Evolutionary conservation across 1,140 invertebrate genomes (phyloP), one percentile per base, ranked within the genome.

Genomic region (Procambarus virginalis): DNA sequence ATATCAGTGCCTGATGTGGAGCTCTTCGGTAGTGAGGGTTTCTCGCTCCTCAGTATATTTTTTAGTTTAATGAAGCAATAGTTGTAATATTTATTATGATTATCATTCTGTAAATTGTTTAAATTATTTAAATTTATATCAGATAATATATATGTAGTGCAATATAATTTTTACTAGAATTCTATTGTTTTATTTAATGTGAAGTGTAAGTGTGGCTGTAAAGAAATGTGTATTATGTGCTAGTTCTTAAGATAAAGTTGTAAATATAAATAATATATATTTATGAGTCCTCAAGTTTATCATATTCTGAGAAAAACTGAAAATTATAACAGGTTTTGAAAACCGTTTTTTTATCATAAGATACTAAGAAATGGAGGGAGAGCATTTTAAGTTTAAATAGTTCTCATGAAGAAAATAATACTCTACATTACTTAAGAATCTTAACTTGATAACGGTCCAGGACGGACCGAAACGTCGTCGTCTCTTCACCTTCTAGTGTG

Each of bases 261-360:
- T 73, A 73, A 73, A 34, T 73, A 34, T 45, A 73, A 73, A 73
- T 73, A 9, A 55, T 9, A 73, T 73, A 73, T 73, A 34, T 73
- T 34, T 34, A 34, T 73, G 68, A 22, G 68, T 73, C 68, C n/a
- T 34, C 6, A 34, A 34, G 3, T 73, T 8, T 73, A 73, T 73
- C 68, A 34, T 73, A 73, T 73, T 55, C 51, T 55, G 51, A 55
- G 51, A 55, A 55, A 55, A 55, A 55, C 51, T 55, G 51, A 9
- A 12, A 55, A 55, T 9, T 9, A 55, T 1, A 9, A 12, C 12
- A 12, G 12, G 12, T 55, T 12, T 12, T 55, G 51, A 55, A 8
- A 55, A 9, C 51, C 12, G 12, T 5, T 55, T 55, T 8, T 55
- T 55, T 4, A 34, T 34, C 34, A 34, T 34, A 34, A 34, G 34